Percentiles rank a stretch among this genome's conserved stretches.
Evolutionary conservation across 2,888 invertebrate species (phyloP).

Genomic region (Hofmannophila pseudospretella): DNA sequence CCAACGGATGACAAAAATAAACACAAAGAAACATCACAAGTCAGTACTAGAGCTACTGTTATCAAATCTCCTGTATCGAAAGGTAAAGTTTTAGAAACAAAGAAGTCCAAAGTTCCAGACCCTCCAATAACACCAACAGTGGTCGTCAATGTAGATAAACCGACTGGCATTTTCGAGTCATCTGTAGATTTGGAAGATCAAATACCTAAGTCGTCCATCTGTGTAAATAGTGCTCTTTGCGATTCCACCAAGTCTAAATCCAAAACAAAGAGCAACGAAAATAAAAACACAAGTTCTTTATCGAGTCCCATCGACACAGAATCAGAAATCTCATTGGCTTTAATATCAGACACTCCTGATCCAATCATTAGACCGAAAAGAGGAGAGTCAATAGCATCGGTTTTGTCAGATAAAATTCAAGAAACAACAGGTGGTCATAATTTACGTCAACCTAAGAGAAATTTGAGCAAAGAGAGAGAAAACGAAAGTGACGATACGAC

Average conservation of each 20-base stretch:
- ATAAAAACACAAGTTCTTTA: slow-evolving; percentile 39
- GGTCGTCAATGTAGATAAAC: slow-evolving; percentile 69
- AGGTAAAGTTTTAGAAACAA: slow-evolving; percentile 64
- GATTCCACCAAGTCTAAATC: slow-evolving; percentile 63
- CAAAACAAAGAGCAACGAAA: slow-evolving; percentile 41
- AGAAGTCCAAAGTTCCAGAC: slow-evolving; percentile 56
- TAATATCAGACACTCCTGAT: slow-evolving; percentile 61
- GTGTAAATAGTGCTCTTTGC: slow-evolving; percentile 47
- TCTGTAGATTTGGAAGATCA: slow-evolving; percentile 82
- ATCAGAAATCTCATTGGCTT: slow-evolving; percentile 58
- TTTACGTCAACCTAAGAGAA: slow-evolving; percentile 65
- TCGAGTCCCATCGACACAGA: slow-evolving; percentile 58
- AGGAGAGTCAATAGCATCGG: slow-evolving; percentile 67
- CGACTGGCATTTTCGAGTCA: slow-evolving; percentile 84
- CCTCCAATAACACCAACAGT: slow-evolving; percentile 37
- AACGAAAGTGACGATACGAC: slow-evolving; percentile 54
- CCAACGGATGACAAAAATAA: slow-evolving; percentile 49
- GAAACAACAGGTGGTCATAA: slow-evolving; percentile 66
- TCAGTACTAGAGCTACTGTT: slow-evolving; percentile 74
- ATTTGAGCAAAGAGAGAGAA: slow-evolving; percentile 51
- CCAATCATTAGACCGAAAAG: slow-evolving; percentile 61
- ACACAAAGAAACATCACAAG: slow-evolving; percentile 51
- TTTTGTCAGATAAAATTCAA: slow-evolving; percentile 69
- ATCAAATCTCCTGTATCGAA: slow-evolving; percentile 77
- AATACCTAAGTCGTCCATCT: slow-evolving; percentile 78